Evolutionary conservation across 1,140 invertebrate genomes (phyloP).

Genomic region (Seison nebaliae): DNA sequence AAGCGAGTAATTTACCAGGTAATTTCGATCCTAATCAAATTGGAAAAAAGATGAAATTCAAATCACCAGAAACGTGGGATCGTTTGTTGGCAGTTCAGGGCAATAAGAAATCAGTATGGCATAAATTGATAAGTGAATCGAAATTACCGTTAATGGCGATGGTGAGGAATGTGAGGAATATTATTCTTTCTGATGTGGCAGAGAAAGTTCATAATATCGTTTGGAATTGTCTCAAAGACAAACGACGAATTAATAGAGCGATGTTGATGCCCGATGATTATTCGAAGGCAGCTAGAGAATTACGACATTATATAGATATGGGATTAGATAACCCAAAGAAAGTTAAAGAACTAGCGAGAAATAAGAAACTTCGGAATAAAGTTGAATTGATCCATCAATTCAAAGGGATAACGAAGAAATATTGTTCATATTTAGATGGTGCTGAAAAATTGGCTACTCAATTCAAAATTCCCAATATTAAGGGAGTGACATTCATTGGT

Average conservation of each 20-base stretch:
- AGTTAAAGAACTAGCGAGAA: too few relatives aligned
- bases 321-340: too few relatives aligned
- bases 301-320: too few relatives aligned
- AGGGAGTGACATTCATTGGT: too few relatives aligned
- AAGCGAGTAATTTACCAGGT: slow-evolving; percentile 24
- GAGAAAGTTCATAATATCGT: slow-evolving; percentile 21
- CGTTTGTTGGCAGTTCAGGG: slow-evolving; percentile 30
- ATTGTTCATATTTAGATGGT: slow-evolving; percentile 25
- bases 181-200: slow-evolving; percentile 28
- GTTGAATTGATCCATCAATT: too few relatives aligned
- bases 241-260: neutral
- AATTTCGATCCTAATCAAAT: slow-evolving; percentile 25
- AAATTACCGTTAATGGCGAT: slow-evolving; percentile 33
- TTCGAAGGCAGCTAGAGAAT: neutral
- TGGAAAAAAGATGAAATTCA: slow-evolving; percentile 31
- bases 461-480: slow-evolving; percentile 27
- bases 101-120: slow-evolving; percentile 28
- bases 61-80: slow-evolving; percentile 32
- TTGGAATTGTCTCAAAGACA: neutral
- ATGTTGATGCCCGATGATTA: neutral
- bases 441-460: slow-evolving; percentile 27
- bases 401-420: slow-evolving; percentile 15
- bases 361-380: too few relatives aligned
- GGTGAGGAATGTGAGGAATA: slow-evolving; percentile 29
- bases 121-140: slow-evolving; percentile 25